These are phyloP conservation scores for Molanna angustata DNA, from an alignment of 2,888 invertebrate species.

Conservation along the genomic window DNA sequence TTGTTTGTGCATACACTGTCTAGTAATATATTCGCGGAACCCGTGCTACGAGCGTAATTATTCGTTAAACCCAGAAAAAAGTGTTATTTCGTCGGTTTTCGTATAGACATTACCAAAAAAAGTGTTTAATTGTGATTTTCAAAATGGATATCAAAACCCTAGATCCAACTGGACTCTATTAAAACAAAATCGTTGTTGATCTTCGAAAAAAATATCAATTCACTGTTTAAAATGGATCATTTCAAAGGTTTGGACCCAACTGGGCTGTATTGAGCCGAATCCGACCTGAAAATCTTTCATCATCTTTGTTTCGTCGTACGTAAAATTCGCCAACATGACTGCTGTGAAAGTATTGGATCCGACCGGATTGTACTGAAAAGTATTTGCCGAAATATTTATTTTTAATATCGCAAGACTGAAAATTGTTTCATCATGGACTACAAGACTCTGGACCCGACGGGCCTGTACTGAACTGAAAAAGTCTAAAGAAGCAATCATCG, in stretches of 20 bases:
- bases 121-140: not conserved
- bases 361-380: slow-evolving; percentile 19
- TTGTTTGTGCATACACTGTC: not conserved
- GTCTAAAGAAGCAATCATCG: too few relatives aligned
- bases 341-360: slow-evolving; percentile 18
- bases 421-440: slow-evolving; percentile 19
- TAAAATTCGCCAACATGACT: slow-evolving; percentile 6
- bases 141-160: slow-evolving; percentile 18
- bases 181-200: not conserved
- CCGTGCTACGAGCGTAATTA: too few relatives aligned
- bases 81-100: too few relatives aligned
- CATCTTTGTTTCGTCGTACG: not conserved
- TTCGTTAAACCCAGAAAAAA: too few relatives aligned
- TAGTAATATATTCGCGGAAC: not conserved
- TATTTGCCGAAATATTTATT: not conserved
- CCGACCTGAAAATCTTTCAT: too few relatives aligned
- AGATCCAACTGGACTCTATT: slow-evolving; percentile 21
- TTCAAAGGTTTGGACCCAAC: slow-evolving; percentile 20
- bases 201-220: too few relatives aligned
- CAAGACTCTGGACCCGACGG: slow-evolving; percentile 21
- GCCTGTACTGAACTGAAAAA: slow-evolving; percentile 15
- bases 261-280: slow-evolving; percentile 19
- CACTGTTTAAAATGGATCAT: slow-evolving; percentile 13
- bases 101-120: too few relatives aligned
- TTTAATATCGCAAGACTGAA: not conserved